Conservation (phyloP, 2,113 vertebrate genomes). For the Poeciliopsis turrubarensis region DNA sequence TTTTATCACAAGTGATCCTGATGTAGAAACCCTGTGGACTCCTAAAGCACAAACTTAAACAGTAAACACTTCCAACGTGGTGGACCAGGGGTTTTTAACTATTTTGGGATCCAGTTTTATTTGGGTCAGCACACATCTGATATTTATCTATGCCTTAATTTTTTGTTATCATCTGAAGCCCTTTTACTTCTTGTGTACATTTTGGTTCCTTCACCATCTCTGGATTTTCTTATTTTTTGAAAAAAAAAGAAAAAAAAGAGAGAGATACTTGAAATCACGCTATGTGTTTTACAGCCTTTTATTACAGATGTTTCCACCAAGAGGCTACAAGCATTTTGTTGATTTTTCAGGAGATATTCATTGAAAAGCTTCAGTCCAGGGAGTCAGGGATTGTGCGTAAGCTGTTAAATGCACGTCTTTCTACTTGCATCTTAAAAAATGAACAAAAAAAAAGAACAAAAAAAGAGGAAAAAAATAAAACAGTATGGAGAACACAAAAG, state of each 20-base stretch:
- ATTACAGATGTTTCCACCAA: conserved; percentile 47
- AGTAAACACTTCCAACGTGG: conserved; percentile 76
- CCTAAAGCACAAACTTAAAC: conserved; percentile 77
- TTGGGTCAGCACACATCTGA: conserved; percentile 37
- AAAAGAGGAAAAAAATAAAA: conserved; percentile 69
- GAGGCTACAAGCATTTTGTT: conserved; percentile 66
- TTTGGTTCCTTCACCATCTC: neutral
- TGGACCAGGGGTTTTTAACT: conserved; percentile 70
- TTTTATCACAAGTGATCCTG: conserved; percentile 41
- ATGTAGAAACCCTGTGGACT: conserved; percentile 69
- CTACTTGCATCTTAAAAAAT: conserved; percentile 85
- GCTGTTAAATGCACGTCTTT: conserved; percentile 84
- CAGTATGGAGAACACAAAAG: conserved; percentile 71
- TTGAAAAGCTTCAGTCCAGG: conserved; percentile 71
- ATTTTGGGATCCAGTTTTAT: conserved; percentile 55
- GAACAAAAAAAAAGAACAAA: conserved; percentile 71
- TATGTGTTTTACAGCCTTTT: conserved; percentile 64
- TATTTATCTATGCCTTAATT: neutral
- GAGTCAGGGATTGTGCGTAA: conserved; percentile 77
- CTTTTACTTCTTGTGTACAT: neutral
- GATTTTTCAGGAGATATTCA: conserved; percentile 64
- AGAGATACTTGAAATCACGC: conserved; percentile 65
- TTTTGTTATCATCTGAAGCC: conserved; percentile 14
- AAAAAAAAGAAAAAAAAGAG: conserved; percentile 7
- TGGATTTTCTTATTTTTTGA: conserved; percentile 1